These are phyloP conservation scores for Tyrophagus putrescentiae DNA, from an alignment of 1,140 invertebrate species.

Conservation along the genomic window DNA sequence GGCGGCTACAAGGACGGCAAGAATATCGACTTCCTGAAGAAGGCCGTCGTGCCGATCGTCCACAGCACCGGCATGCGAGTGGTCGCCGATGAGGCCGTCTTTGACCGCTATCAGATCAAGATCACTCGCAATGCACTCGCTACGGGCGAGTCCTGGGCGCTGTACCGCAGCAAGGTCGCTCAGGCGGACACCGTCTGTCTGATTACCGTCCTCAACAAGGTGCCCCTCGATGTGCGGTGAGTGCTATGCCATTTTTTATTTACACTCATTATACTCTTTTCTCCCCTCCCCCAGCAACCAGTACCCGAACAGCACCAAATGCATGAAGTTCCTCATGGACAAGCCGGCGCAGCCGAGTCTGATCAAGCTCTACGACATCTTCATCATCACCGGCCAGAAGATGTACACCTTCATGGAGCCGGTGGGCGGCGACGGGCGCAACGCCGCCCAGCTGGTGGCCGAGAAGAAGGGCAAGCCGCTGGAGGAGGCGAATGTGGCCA, in stretches of 20 bases:
- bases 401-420: neutral
- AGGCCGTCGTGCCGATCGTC: neutral
- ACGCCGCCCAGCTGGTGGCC: too few relatives aligned
- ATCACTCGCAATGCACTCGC: neutral
- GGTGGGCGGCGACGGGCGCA: too few relatives aligned
- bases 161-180: neutral
- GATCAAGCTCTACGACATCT: slow-evolving; percentile 1
- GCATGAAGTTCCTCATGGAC: neutral
- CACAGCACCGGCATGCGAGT: neutral
- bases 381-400: neutral
- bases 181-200: neutral
- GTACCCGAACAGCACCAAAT: neutral
- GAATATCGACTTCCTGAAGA: neutral
- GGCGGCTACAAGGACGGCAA: neutral
- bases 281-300: neutral
- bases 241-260: neutral
- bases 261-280: neutral
- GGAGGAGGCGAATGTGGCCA: neutral
- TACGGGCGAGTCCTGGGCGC: neutral
- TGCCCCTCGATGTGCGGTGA: neutral
- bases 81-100: neutral
- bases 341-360: neutral
- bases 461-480: too few relatives aligned
- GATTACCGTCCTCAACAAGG: neutral
- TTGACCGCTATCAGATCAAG: slow-evolving; percentile 8